Base-by-base conservation (phyloP, 30 jellyfish, hydroid and myxozoan species). In the Pseudorhiza aurosa region DNA sequence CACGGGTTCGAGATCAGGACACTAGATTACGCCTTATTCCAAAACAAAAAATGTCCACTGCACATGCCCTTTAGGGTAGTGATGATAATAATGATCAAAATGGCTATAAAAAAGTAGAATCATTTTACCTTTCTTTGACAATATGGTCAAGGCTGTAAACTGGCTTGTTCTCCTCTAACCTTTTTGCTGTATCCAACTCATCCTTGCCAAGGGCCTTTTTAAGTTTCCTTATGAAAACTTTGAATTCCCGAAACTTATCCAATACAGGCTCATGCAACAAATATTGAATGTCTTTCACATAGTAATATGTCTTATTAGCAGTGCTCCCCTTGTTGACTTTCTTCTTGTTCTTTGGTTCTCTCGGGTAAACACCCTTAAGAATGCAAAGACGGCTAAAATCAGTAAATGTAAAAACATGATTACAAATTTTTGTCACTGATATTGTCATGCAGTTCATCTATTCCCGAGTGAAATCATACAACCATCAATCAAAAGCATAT, bases 191-290 rank as follows among this genome's bases (percentile, higher is more conserved):
- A 17, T 77, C 87, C 45, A 12, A 47, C 26, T 95, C 99, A 29
- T 95, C 97, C 45, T 81, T 77, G 32, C 96, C 99, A 42, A 89
- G 58, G 8, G 99, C 99, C 39, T 83, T 94, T 49, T 90, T 88
- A 8, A 88, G 87, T 58, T 95, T 95, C 42, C 96, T 70, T 47
- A 89, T 68, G 70, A 89, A 95, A 12, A 89, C 72, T 62, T 95
- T 89, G 59, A 89, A 90, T 62, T 90, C 98, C 25, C 99, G 85
- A 58, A 95, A 89, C 44, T 89, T 89, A 44, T 81, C 75, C 84
- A 95, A 32, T 11, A 95, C 85, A 31, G 99, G 99, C 64, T 95
- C 99, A 64, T 95, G 99, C 1, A 97, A 78, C 50, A 95, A 70
- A 59, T 87, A 95, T 64, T 82, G 93, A 18, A 95, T 95, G 47